Base-by-base conservation (phyloP, 2,797 vertebrate species). In the Echiichthys vipera region DNA sequence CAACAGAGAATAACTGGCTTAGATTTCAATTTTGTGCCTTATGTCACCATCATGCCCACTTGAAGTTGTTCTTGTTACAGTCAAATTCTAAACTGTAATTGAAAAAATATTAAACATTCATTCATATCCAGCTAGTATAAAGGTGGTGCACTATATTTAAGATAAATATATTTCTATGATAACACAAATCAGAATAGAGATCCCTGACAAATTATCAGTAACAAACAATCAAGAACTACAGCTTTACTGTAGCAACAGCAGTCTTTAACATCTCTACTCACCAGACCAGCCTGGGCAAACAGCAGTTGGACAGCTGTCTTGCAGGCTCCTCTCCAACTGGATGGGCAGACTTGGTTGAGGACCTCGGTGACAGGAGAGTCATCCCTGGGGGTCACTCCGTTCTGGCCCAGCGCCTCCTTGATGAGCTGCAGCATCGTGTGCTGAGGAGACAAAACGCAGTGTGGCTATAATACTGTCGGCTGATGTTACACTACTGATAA, bases 261-360 rank as follows among this genome's bases (percentile, higher is more conserved):
- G 7, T 61, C 32, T 36, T 9, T 13, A 50, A 30, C 65, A n/a
- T 55, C 12, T 75, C 12, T 37, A 94, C 97, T 96, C 92, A 99
- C 98, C 96, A 99, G 94, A 74, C 98, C 98, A 43, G 98, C 98
- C 81, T 99, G 98, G 74, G 97, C 98, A 79, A 99, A 99, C 14
- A 99, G 91, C 68, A 99, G 92, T 90, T 99, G 98, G 70, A 99
- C 98, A 5, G 98, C 98, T 2, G 98, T 99, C 92, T 99, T 99
- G 91, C 98, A 99, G 80, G 98, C 97, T 57, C 96, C 96, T 88
- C 98, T 96, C 98, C 98, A 99, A 2, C 95, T 98, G 79, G 98
- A 99, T 30, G 98, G 98, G 85, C 98, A 99, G 81, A 99, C 98
- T 88, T 99, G 97, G 89, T 98, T 99, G 82, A 99, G 95, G 30